Evolutionary conservation across 2,797 vertebrate genomes (phyloP).

Genomic region (Margarornis squamiger): DNA sequence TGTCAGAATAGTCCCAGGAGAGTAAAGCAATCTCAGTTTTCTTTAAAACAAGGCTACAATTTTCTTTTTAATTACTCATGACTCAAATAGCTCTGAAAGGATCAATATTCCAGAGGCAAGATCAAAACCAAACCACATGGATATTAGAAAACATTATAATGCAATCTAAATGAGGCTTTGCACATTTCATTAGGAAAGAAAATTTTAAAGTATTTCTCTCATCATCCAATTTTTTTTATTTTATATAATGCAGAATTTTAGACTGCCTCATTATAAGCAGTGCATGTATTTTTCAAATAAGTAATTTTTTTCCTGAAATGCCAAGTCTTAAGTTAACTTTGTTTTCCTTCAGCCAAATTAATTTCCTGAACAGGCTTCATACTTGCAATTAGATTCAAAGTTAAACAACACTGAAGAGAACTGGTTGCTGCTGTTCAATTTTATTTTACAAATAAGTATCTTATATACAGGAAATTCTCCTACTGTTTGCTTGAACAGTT

Average conservation of each 20-base stretch:
- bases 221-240: background rate
- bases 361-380: background rate
- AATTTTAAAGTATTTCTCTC: background rate
- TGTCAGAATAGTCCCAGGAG: background rate
- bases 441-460: background rate
- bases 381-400: background rate
- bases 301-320: background rate
- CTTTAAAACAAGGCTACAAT: background rate
- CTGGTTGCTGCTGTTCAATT: background rate
- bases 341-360: background rate
- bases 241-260: background rate
- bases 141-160: constrained; percentile 31
- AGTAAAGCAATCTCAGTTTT: background rate
- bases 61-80: constrained; percentile 20
- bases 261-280: background rate
- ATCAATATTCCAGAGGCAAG: constrained; percentile 39
- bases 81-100: constrained; percentile 3
- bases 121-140: constrained; percentile 11
- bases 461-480: background rate
- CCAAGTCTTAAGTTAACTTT: background rate
- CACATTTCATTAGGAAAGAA: constrained; percentile 41
- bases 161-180: constrained; percentile 6
- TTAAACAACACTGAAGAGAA: background rate
- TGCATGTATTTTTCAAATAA: background rate
- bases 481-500: background rate